Base-by-base conservation (phyloP, 64 coral and sea anemone genomes). In the Montipora efflorescens region DNA sequence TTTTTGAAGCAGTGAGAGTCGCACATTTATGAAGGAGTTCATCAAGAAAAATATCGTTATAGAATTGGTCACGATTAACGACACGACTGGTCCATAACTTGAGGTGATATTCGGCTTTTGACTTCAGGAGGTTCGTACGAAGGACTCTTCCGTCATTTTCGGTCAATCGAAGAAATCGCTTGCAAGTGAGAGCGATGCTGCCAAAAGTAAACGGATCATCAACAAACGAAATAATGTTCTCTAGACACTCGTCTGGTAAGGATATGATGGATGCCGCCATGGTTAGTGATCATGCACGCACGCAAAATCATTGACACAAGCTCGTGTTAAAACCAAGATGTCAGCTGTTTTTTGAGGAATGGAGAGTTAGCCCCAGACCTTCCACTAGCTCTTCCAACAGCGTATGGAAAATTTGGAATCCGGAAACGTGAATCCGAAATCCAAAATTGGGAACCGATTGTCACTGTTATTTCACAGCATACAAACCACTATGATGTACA, bases 31-130 rank as follows among this genome's bases (percentile, higher is more conserved):
- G n/a, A 16, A 91, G 11, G 18, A 68, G 16, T 68, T 68, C 13
- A 68, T 12, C 64, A 18, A 95, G 23, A 22, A 44, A 20, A 58
- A 22, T 1, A 9, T 58, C 81, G 47, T 76, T 12, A 67, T 2
- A 15, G 11, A 57, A 57, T 57, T 57, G 53, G 6, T 11, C 11
- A 4, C 21, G 77, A 5, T 90, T 59, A 16, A 87, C 52, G 15
- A 90, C 1, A 13, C 47, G 46, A 70, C 36, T 52, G 36, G 36
- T 36, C 36, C 36, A 36, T 36, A 36, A 36, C 62, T 79, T 95
- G 55, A 95, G n/a, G 74, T 76, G 71, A 69, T 78, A 90, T 44
- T 95, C 93, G 47, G 74, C 88, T 68, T 90, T 95, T 79, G 46
- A 61, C 50, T 49, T 59, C 0, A 83, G 44, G 12, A 95, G 66